A percentile compares a stretch with the other conserved stretches of the same genome.
Evolutionary conservation across 2,888 invertebrate genomes (phyloP).

Genomic region (Apodemia duryi): DNA sequence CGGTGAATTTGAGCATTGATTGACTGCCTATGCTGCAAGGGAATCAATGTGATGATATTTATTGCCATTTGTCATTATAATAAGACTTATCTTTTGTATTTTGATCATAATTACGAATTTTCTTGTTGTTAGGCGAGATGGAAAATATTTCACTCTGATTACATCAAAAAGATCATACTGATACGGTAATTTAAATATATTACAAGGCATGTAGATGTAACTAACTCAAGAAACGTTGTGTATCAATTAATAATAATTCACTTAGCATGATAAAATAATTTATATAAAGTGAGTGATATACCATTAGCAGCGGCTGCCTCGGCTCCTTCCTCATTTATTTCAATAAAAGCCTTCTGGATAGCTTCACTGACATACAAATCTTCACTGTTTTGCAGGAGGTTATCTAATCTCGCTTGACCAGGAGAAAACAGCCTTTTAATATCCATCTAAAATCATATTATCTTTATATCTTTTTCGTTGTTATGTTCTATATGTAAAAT

Average conservation of each 20-base stretch:
- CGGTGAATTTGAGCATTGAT: no score
- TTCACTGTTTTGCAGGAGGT: conserved; percentile 70
- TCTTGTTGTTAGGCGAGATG: conserved; percentile 51
- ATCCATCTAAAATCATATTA: conserved; percentile 27
- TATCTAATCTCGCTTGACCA: conserved; percentile 78
- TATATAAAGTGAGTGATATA: conserved; percentile 52
- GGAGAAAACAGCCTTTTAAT: conserved; percentile 44
- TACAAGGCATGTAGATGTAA: conserved; percentile 32
- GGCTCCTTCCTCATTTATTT: conserved; percentile 91
- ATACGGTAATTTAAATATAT: conserved; percentile 41
- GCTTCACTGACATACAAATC: conserved; percentile 81
- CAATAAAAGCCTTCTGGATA: conserved; percentile 90
- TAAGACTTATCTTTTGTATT: conserved; percentile 1
- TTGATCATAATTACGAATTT: conserved; percentile 22
- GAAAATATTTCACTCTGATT: conserved; percentile 53
- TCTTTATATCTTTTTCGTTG: neutral
- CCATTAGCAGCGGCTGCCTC: conserved; percentile 91
- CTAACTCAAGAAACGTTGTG: conserved; percentile 24
- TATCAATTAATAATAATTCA: neutral
- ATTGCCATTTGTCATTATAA: no score
- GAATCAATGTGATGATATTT: no score
- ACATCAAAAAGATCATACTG: conserved; percentile 34
- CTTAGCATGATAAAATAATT: neutral
- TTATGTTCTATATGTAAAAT: neutral
- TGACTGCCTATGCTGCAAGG: no score